Conservation (phyloP, 2,113 vertebrate genomes). For the Pimephales promelas region DNA sequence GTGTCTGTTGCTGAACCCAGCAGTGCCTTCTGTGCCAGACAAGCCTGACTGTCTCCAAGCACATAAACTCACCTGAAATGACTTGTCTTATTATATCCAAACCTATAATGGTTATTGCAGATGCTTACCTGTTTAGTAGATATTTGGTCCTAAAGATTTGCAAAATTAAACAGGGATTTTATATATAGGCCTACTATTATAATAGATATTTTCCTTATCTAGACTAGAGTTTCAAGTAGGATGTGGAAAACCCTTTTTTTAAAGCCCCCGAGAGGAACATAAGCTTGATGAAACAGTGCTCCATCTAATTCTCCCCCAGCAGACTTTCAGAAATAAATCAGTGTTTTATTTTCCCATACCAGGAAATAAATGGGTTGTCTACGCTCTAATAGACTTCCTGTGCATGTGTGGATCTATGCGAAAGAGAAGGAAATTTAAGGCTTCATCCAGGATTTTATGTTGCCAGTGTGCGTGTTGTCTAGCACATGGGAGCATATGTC, state of each 20-base stretch:
- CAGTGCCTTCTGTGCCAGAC: conserved; percentile 46
- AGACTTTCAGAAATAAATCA: conserved; percentile 50
- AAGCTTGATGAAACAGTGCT: conserved; percentile 32
- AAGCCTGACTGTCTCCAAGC: conserved; percentile 67
- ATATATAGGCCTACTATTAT: too few relatives aligned
- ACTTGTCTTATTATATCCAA: conserved; percentile 2
- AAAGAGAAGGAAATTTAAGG: conserved; percentile 1
- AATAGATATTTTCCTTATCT: background rate
- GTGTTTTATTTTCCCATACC: conserved; percentile 29
- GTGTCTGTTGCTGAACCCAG: conserved; percentile 4
- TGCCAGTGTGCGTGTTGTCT: conserved; percentile 42
- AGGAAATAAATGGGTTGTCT: conserved; percentile 6
- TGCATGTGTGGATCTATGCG: conserved; percentile 21
- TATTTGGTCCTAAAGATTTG: background rate
- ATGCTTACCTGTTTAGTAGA: background rate
- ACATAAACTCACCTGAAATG: conserved; percentile 45
- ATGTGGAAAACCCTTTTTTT: background rate
- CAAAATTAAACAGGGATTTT: background rate
- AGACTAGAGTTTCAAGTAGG: background rate
- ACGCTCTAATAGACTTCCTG: conserved; percentile 10
- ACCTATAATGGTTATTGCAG: conserved; percentile 1
- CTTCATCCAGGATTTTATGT: conserved; percentile 43
- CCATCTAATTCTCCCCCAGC: background rate
- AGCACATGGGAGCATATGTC: conserved; percentile 69
- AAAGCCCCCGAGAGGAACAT: conserved; percentile 35